Evolutionary conservation across 2,888 invertebrate species (phyloP).

Genomic region (Torymus aiolomorphi): DNA sequence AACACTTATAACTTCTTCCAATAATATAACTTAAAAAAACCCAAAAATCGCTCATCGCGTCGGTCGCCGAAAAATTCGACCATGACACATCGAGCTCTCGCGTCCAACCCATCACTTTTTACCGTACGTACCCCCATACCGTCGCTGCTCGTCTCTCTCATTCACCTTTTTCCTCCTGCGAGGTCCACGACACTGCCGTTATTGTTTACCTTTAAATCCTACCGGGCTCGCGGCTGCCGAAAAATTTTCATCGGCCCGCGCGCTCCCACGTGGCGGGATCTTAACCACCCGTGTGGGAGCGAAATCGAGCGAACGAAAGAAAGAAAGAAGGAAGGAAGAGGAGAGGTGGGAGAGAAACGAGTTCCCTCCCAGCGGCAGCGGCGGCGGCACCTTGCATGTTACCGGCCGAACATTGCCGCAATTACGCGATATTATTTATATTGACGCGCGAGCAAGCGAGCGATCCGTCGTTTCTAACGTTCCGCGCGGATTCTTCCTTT

Average conservation of each 20-base stretch:
- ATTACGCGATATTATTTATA: constrained; percentile 67
- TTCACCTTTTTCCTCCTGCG: not conserved
- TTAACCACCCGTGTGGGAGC: constrained; percentile 15
- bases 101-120: too few species aligned
- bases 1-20: too few species aligned
- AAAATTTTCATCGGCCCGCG: constrained; percentile 49
- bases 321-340: not conserved
- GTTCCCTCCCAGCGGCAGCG: not conserved
- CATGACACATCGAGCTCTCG: too few species aligned
- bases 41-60: too few species aligned
- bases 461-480: constrained; percentile 57
- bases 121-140: too few species aligned
- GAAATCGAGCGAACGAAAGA: not conserved
- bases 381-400: constrained; percentile 60
- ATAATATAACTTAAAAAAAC: too few species aligned
- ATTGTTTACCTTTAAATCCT: constrained; percentile 16
- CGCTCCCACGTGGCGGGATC: not conserved
- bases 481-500: constrained; percentile 47
- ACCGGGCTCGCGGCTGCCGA: constrained; percentile 27
- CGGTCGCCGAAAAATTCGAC: too few species aligned
- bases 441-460: constrained; percentile 56
- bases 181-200: not conserved
- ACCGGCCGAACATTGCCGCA: constrained; percentile 49
- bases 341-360: constrained; percentile 6
- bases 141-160: not conserved